Evolutionary conservation across 2,797 vertebrate genomes (phyloP), one percentile per base, ranked within the genome.

Genomic region (Macroramphosus scolopax): DNA sequence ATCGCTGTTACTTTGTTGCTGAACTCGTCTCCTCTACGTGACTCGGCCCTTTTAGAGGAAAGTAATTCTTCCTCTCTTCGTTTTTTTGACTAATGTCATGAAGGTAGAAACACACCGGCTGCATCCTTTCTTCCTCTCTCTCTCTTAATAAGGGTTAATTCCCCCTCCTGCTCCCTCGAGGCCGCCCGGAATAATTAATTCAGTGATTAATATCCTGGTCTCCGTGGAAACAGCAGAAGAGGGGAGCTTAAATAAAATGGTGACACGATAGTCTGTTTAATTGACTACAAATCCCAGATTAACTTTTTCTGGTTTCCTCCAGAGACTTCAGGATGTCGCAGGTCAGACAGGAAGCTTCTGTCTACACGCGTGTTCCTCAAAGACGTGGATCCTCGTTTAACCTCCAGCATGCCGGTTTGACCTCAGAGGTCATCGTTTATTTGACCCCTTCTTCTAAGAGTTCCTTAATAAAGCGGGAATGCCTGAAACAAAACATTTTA

Each of bases 151-250:
- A 64, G 78, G 78, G 75, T 85, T 82, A 82, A 86, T 80, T 65
- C 58, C 73, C 67, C 68, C 38, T 62, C 57, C 63, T 57, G 63
- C 73, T 82, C 70, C 84, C 80, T 71, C 35, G 8, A 77, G 82
- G 74, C 72, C 41, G 64, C 69, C 61, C 56, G 5, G 62, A 68
- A 80, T 87, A 82, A 85, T 85, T 79, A 82, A 83, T 75, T 76
- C 72, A 72, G 80, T 85, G 79, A 82, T 83, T 83, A 82, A 86
- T 83, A 75, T 72, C 70, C 58, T 22, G 28, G 63, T 85, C 77
- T 75, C 72, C 45, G 52, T 78, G 80, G 79, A 70, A 82, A 82
- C 63, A 5, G 61, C 41, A 47, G 62, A 48, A 62, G 66, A 61
- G 47, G 51, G 33, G 68, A 51, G 55, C 75, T 73, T 51, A 66